Base-by-base conservation (phyloP, 2,113 vertebrate species). In the Felis chaus region DNA sequence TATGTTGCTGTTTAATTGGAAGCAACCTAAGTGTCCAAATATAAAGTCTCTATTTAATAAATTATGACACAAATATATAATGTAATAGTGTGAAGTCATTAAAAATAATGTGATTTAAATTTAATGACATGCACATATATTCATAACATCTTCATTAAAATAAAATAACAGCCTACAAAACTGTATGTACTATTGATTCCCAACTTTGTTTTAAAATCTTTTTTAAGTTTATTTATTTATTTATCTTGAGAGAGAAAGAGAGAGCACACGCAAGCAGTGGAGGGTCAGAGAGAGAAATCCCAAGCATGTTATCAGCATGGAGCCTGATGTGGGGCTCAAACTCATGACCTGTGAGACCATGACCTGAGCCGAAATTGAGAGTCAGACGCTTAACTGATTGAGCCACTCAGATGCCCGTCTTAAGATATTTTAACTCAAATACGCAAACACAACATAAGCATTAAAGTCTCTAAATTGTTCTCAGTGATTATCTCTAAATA, bases 11-110 rank as follows among this genome's bases (percentile, higher is more conserved):
- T 91, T 87, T 53, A 91, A 91, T 71, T 94, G 33, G 82, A 91
- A 88, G 41, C 27, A 74, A 85, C 5, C 2, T 50, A 65, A 79
- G 21, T 95, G 19, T 90, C 80, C 82, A 83, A 83, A 91, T 55
- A 50, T 83, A 79, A 87, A 95, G 48, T 4, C 33, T 39, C 86
- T 27, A 69, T 68, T 94, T 88, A 91, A 65, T 71, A 94, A 96
- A 78, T 69, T 87, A 74, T 83, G 50, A 5, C 7, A 69, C 45
- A 81, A 94, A 61, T 13, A 68, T 66, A 45, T 74, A 93, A 41
- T 31, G 7, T 31, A 78, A 31, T 53, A 83, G 36, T 31, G 15
- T 82, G 15, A 92, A 83, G 50, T 63, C 39, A 63, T 90, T 94
- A 87, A 82, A 69, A 86, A 81, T 81, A 27, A n/a, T 78, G 9